Evolutionary conservation across 2,113 vertebrate genomes (phyloP), one percentile per base, ranked within the genome.

Genomic region (Campylomormyrus numenius): DNA sequence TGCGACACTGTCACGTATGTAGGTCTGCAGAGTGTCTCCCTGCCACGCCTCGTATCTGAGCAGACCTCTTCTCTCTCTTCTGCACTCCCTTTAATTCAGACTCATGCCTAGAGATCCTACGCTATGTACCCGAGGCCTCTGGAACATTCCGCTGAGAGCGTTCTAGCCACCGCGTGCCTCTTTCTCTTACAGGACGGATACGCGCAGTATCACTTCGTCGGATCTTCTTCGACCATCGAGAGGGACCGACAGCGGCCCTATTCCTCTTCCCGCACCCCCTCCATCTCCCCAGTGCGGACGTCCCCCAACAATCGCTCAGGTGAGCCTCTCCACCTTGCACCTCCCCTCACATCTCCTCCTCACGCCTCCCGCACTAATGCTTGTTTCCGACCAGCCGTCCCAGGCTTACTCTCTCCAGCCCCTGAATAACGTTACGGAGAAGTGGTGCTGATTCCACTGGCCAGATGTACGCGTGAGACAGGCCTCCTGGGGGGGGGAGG

Each of bases 281-380:
- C 98, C 93, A 98, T 99, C 96, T 99, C 98, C 91, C 98, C 98
- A 0, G 97, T 99, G 91, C 96, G 98, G 90, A 98, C 97, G 90
- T 99, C 98, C 88, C 98, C 98, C 19, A 99, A 99, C 96, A 99
- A 99, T 95, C 98, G 98, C 94, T 99, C 98, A 96, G 98, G 98
- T 99, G 96, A 94, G 94, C 93, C 56, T 74, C 21, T 58, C 39
- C 21, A 35, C 48, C 50, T 19, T 17, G 13, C 19, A 48, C 46
- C 56, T 88, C 56, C 74, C 58, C 11, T 48, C 35, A 19, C 45
- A 17, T 7, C 3, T 45, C 27, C 42, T 39, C 48, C 45, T 19
- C 46, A n/a, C 31, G 74, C 53, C 17, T 58, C 53, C 53, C 19
- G 5, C 27, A 42, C 39, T 42, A 24, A 24, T 77, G 13, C 11